Conservation (phyloP, 2,888 invertebrate genomes). For the Dioctria linearis region DNA sequence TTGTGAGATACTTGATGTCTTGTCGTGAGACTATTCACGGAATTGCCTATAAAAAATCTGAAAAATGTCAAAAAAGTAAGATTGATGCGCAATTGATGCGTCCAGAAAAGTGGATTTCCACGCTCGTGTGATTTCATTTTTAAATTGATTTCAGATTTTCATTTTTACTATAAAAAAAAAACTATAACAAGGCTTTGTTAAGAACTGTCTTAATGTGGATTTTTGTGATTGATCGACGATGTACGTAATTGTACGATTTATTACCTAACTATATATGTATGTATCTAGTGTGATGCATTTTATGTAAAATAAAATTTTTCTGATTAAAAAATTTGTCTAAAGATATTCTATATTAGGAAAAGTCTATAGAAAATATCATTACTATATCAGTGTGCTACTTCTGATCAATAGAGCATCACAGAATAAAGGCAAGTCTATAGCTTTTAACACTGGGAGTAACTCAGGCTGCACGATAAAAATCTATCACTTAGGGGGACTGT, state of each 20-base stretch:
- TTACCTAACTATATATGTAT: too few species aligned
- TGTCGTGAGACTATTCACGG: not conserved
- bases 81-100: conserved; percentile 57
- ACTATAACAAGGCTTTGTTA: conserved; percentile 49
- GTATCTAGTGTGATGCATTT: too few species aligned
- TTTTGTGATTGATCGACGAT: not conserved
- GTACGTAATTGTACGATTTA: not conserved
- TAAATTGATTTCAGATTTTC: conserved; percentile 34
- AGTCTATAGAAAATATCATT: too few species aligned
- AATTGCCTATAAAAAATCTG: not conserved
- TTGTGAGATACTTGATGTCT: not conserved
- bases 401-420: too few species aligned
- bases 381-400: too few species aligned
- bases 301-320: too few species aligned
- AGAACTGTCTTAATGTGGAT: conserved; percentile 18
- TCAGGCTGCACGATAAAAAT: not conserved
- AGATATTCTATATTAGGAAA: too few species aligned
- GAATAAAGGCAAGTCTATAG: not conserved
- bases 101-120: conserved; percentile 59
- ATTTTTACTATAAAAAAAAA: conserved; percentile 53
- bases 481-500: not conserved
- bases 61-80: conserved; percentile 57
- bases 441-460: conserved; percentile 10
- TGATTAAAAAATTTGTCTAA: too few species aligned
- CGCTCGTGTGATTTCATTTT: conserved; percentile 63